Percentiles rank a stretch among this genome's conserved stretches.
Evolutionary conservation across 1,140 invertebrate genomes (phyloP).

Genomic region (Platorchestia sp.): DNA sequence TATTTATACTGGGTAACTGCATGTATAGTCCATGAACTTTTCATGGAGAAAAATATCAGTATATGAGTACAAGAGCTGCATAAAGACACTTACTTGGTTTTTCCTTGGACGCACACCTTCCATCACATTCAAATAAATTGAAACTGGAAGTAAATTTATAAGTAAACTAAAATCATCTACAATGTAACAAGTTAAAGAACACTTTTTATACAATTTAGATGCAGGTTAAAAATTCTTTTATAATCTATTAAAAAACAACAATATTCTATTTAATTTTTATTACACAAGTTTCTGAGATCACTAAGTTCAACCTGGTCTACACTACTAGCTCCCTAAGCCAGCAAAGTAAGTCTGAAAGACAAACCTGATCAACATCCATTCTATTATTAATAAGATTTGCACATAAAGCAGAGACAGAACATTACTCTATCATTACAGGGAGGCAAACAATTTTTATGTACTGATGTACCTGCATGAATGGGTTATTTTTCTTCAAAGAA

Average conservation of each 20-base stretch:
- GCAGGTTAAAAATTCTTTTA: not conserved
- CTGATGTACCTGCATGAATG: no score
- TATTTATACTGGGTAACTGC: no score
- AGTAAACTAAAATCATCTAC: not conserved
- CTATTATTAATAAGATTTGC: no score
- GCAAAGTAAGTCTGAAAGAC: not conserved
- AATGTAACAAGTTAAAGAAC: not conserved
- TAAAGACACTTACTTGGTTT: not conserved
- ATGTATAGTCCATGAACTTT: no score
- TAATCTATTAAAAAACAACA: not conserved
- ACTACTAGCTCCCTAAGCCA: not conserved
- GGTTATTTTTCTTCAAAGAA: no score
- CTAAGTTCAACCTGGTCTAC: not conserved
- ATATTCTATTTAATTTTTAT: not conserved
- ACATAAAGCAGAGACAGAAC: no score
- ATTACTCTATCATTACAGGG: no score
- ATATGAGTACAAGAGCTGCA: not conserved
- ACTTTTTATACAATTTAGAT: not conserved
- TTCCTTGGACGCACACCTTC: conserved; percentile 27
- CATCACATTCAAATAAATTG: not conserved
- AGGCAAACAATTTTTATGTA: no score
- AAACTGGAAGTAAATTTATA: not conserved
- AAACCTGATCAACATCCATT: no score
- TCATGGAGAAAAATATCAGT: not conserved
- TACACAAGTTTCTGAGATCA: not conserved